Evolutionary conservation across 1,140 invertebrate species (phyloP), one percentile per base, ranked within the genome.

Genomic region (Drosophila subpulchrella): DNA sequence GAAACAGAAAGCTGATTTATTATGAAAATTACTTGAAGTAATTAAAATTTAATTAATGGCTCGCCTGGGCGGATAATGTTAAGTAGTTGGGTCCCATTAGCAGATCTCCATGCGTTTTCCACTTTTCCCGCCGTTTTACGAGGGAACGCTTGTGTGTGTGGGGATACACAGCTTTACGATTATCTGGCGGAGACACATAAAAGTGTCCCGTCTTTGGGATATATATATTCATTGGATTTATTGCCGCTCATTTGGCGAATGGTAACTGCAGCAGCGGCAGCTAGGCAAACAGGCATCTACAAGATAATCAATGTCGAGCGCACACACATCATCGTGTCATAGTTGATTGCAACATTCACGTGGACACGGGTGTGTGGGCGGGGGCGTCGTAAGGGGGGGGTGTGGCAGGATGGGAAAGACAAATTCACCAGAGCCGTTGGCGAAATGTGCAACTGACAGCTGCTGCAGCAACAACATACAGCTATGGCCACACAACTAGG

Each of bases 231-330:
- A 10, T 44, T 48, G 41, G 81, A 73, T 84, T 82, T 82, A 82
- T 82, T 55, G 67, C 57, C 71, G 46, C 55, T 58, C 75, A 81
- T 76, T 76, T 71, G 58, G 60, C 56, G 58, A 58, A 72, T 47
- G 56, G 42, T 62, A 75, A 51, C 42, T 54, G 63, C 46, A 68
- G 42, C 24, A 39, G 24, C 42, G 12, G 42, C 42, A 36, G 42
- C 32, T 59, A 44, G 44, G 68, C 58, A 39, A 60, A 38, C 27
- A 62, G 57, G 63, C 58, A 63, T 36, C 74, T 88, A 78, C 80
- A 88, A 80, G 66, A 80, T 89, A 89, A 83, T 88, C 83, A 89
- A 83, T 80, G 83, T 88, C 84, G 71, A 27, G 34, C 20, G 55
- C 75, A 70, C 74, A 78, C 53, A 77, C 78, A 61, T 57, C 78